phyloP scores from a whole-genome alignment of 2,888 invertebrate species.

The Orchesella flavescens region DNA sequence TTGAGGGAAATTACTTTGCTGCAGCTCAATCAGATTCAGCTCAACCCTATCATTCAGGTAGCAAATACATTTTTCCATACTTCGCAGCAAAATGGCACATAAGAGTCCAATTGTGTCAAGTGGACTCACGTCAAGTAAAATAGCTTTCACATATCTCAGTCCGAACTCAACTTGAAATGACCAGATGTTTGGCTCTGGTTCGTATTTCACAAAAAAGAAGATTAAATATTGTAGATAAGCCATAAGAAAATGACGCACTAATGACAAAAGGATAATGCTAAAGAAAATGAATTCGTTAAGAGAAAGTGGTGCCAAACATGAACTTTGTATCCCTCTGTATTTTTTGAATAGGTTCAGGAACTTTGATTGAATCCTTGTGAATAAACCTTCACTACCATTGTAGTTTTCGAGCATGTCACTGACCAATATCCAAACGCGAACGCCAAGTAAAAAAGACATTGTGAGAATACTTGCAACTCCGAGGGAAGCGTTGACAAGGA shows the following conservation, averaged over 20 bases:
- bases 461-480: constrained; percentile 17
- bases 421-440: constrained; percentile 1
- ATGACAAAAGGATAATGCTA: not conserved
- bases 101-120: not conserved
- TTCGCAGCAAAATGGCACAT: constrained; percentile 3
- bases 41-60: constrained; percentile 20
- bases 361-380: too few relatives aligned
- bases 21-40: not conserved
- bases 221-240: not conserved
- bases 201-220: not conserved
- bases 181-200: constrained; percentile 19
- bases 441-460: not conserved
- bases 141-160: constrained; percentile 2
- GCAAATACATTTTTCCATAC: constrained; percentile 6
- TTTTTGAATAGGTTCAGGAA: too few relatives aligned
- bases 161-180: not conserved
- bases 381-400: too few relatives aligned
- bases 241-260: constrained; percentile 3
- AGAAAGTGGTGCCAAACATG: too few relatives aligned
- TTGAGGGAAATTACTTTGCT: not conserved
- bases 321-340: too few relatives aligned
- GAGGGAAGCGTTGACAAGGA: constrained; percentile 20
- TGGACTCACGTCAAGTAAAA: constrained; percentile 17
- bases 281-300: not conserved
- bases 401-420: not conserved